A percentile compares a stretch with the other conserved stretches of the same genome.
These are phyloP conservation scores for Typhlichthys eigenmanni DNA, from an alignment of 2,797 vertebrate genomes.

Conservation along the genomic window DNA sequence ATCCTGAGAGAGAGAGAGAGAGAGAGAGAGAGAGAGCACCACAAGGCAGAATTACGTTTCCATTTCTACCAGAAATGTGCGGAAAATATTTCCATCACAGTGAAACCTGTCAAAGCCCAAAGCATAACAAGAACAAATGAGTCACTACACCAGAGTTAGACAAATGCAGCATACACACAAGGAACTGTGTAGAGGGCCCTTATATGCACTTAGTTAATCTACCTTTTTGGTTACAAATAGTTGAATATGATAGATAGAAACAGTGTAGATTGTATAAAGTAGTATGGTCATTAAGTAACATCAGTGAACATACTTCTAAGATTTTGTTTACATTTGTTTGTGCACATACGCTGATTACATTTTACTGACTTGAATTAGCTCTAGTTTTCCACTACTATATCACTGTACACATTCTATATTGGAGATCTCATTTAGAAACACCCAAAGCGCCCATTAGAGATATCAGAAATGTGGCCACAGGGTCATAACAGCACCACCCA, in stretches of 20 bases:
- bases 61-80: background rate
- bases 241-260: background rate
- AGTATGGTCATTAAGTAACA: background rate
- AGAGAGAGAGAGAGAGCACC: conserved; percentile 26
- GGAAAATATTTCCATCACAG: conserved; percentile 3
- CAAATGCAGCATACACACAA: background rate
- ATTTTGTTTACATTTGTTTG: background rate
- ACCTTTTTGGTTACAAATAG: conserved; percentile 5
- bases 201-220: conserved; percentile 1
- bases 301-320: background rate
- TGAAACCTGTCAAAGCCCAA: conserved; percentile 20
- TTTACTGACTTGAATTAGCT: background rate
- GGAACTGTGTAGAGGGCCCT: background rate
- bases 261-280: background rate
- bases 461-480: conserved; percentile 16
- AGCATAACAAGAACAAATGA: conserved; percentile 22
- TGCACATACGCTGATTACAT: background rate
- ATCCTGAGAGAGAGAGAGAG: conserved; percentile 48
- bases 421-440: background rate
- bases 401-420: background rate
- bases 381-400: conserved; percentile 14
- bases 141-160: background rate
- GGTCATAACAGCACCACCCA: conserved; percentile 20
- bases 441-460: conserved; percentile 7
- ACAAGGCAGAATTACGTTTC: conserved; percentile 8